Percentiles rank a stretch among this genome's conserved stretches.
Evolutionary conservation across 1,140 invertebrate species (phyloP).

Genomic region (Solen grandis): DNA sequence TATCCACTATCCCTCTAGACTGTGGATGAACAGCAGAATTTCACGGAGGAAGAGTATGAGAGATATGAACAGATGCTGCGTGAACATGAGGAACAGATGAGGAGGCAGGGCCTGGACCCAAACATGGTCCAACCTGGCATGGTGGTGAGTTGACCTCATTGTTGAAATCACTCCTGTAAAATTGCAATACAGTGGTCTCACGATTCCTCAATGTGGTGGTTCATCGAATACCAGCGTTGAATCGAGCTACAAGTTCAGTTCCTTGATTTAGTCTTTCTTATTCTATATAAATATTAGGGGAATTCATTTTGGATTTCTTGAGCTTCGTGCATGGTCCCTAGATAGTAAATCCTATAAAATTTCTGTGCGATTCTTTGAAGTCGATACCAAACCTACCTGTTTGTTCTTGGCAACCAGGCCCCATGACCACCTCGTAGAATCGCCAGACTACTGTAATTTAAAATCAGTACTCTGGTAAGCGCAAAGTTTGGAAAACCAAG

Average conservation of each 20-base stretch:
- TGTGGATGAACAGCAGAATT: conserved; percentile 87
- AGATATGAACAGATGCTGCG: conserved; percentile 85
- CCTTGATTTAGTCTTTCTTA: too few species aligned
- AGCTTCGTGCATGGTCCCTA: too few species aligned
- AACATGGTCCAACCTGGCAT: conserved; percentile 70
- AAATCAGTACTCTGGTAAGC: too few species aligned
- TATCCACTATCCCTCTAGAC: too few species aligned
- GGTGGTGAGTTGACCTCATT: conserved; percentile 62
- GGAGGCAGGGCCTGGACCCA: conserved; percentile 58
- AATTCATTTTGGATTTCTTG: not conserved
- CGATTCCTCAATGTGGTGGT: not conserved
- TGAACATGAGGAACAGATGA: conserved; percentile 66
- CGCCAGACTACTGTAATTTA: too few species aligned
- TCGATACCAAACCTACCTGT: not conserved
- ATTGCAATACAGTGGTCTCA: not conserved
- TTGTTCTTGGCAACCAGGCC: not conserved
- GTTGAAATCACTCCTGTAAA: not conserved
- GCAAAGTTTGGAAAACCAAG: too few species aligned
- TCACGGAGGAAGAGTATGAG: conserved; percentile 90
- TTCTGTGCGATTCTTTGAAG: too few species aligned
- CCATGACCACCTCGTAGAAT: too few species aligned
- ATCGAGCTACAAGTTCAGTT: too few species aligned
- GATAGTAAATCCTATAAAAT: too few species aligned
- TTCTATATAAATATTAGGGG: too few species aligned
- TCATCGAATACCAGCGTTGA: too few species aligned